Evolutionary conservation across 35 echinoderm and acorn worm genomes (phyloP), one percentile per base, ranked within the genome.

Genomic region (Lytechinus pictus): DNA sequence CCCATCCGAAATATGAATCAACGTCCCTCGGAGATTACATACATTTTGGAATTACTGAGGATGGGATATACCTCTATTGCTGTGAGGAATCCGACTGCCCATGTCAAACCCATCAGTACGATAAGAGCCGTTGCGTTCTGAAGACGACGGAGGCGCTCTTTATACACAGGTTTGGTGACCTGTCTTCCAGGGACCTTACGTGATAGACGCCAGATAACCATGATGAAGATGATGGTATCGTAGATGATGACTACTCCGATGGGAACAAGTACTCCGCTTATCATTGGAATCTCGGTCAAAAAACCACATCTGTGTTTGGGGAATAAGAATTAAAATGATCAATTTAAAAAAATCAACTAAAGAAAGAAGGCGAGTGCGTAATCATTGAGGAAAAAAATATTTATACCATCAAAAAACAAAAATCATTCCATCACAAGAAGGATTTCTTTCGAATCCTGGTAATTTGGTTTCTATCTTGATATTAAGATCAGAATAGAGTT

Each of bases 61-160:
- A 57, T 11, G 8, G 55, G 11, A 8, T 57, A 7, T 79, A 79
- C 66, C 66, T 79, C 66, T 12, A 97, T 94, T 1, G 96, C 54
- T 57, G 92, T 93, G 7, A 97, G 53, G 94, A 97, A 97, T 52
- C 96, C 96, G 21, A 97, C 86, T 9, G 27, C 72, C 96, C 96
- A 97, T 9, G 96, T 97, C 61, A 95, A 29, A 3, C 96, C 96
- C 96, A 97, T 61, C 61, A 97, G 21, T 89, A 97, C 87, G 27
- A 95, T 93, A 24, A 97, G 91, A 44, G 94, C 96, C 9, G 95
- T 14, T 10, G 92, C 92, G 28, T 93, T 54, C 54, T 93, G 92
- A 33, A 93, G 52, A 14, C 92, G 92, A 54, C 54, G 92, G 10
- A 93, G 52, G 9, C 53, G 27, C 54, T 93, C 92, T 28, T 93